These are phyloP conservation scores for Ptychoptera albimana DNA, from an alignment of 2,888 invertebrate species.

Conservation along the genomic window DNA sequence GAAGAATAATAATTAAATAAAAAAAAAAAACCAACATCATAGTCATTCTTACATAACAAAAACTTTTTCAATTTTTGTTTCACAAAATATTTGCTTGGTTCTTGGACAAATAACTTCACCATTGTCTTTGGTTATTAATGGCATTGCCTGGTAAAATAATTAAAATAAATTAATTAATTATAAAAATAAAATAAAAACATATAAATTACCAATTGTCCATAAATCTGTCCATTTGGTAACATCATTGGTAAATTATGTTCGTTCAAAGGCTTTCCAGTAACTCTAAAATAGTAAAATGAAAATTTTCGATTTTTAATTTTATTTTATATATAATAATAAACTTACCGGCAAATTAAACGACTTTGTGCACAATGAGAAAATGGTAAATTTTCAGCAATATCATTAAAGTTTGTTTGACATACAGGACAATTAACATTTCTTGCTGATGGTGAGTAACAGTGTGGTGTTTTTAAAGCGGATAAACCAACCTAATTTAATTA, in stretches of 20 bases:
- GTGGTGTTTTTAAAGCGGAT: conserved; percentile 88
- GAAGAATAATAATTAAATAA: too few species aligned
- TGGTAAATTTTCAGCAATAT: conserved; percentile 73
- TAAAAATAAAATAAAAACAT: background rate
- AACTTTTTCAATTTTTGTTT: conserved; percentile 89
- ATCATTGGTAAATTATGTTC: conserved; percentile 98
- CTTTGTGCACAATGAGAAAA: conserved; percentile 95
- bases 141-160: conserved; percentile 52
- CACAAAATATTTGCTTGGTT: conserved; percentile 79
- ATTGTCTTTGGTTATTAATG: conserved; percentile 85
- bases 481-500: conserved; percentile 51
- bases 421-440: conserved; percentile 83
- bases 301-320: background rate
- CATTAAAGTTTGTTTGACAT: conserved; percentile 74
- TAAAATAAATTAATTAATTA: conserved; percentile 6
- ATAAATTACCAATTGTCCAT: conserved; percentile 66
- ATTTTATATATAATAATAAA: background rate
- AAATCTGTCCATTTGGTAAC: conserved; percentile 96
- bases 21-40: too few species aligned
- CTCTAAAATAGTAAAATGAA: conserved; percentile 25
- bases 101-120: conserved; percentile 87
- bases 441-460: conserved; percentile 55
- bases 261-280: conserved; percentile 82
- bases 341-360: conserved; percentile 65
- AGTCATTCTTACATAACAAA: conserved; percentile 70